phyloP scores from a whole-genome alignment of 2,113 vertebrate species.

The Bungarus multicinctus region DNA sequence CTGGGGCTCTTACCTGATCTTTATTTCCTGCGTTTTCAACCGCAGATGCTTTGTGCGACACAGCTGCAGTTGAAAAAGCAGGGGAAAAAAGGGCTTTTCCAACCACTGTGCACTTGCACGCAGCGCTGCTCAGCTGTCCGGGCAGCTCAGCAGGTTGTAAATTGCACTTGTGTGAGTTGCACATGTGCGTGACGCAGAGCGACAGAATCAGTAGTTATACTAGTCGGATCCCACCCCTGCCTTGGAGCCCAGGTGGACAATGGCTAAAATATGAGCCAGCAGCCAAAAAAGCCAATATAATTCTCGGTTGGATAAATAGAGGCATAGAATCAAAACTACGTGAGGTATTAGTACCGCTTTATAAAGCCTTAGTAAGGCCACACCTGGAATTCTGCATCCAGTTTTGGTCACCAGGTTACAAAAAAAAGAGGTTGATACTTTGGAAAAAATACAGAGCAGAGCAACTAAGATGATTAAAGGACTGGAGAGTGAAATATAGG shows the following conservation, averaged over 20 bases:
- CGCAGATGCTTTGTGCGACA: too few relatives aligned
- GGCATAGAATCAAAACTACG: background rate
- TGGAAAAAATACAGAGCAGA: background rate
- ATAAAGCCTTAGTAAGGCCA: background rate
- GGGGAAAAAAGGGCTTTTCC: too few relatives aligned
- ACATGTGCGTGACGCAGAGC: too few relatives aligned
- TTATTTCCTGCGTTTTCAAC: too few relatives aligned
- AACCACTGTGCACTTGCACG: too few relatives aligned
- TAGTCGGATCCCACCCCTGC: too few relatives aligned
- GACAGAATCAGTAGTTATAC: too few relatives aligned
- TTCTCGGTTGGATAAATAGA: background rate
- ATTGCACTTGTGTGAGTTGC: too few relatives aligned
- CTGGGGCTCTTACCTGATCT: too few relatives aligned
- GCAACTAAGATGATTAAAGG: background rate
- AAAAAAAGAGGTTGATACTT: background rate
- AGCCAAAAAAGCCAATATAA: background rate
- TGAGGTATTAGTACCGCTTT: background rate
- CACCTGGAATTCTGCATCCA: background rate
- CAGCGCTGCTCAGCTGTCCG: too few relatives aligned
- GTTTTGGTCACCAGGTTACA: background rate
- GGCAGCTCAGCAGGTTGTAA: too few relatives aligned
- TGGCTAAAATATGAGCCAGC: background rate
- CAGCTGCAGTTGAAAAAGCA: too few relatives aligned
- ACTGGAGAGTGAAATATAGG: background rate
- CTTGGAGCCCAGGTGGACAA: background rate